Percentiles rank a stretch among this genome's conserved stretches.
These are phyloP conservation scores for Bombus vancouverensis DNA, from an alignment of 1,140 invertebrate species.

Conservation along the genomic window DNA sequence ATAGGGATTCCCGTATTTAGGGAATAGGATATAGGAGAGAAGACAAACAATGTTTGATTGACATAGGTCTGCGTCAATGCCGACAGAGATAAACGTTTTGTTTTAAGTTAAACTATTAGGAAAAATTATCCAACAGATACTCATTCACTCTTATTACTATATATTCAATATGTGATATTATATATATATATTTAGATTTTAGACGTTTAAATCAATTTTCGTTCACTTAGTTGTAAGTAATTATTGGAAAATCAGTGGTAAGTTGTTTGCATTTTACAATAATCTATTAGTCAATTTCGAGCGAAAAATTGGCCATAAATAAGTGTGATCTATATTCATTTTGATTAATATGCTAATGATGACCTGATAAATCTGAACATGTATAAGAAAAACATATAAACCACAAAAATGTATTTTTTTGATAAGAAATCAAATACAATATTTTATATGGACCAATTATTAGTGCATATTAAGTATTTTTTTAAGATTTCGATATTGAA, in stretches of 20 bases:
- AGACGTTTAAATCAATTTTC: not conserved
- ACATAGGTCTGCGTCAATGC: conserved; percentile 1
- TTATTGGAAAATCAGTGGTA: not conserved
- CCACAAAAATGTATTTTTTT: too few species aligned
- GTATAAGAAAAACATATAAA: too few species aligned
- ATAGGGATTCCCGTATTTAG: not conserved
- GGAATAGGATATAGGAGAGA: not conserved
- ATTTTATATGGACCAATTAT: too few species aligned
- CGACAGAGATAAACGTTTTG: not conserved
- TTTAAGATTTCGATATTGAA: too few species aligned
- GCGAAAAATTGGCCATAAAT: not conserved
- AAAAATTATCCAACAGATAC: not conserved
- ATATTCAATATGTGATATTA: not conserved
- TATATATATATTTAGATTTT: not conserved
- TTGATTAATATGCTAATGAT: not conserved
- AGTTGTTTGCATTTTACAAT: too few species aligned
- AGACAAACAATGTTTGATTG: conserved; percentile 6
- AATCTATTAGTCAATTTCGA: too few species aligned
- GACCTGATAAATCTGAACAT: not conserved
- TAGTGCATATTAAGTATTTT: too few species aligned
- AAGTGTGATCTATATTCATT: not conserved
- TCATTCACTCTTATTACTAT: not conserved
- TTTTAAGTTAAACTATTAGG: not conserved
- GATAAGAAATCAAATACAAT: too few species aligned
- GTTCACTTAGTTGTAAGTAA: not conserved